Base-by-base conservation (phyloP, 1,140 invertebrate species). In the Zaprionus gabonicus region DNA sequence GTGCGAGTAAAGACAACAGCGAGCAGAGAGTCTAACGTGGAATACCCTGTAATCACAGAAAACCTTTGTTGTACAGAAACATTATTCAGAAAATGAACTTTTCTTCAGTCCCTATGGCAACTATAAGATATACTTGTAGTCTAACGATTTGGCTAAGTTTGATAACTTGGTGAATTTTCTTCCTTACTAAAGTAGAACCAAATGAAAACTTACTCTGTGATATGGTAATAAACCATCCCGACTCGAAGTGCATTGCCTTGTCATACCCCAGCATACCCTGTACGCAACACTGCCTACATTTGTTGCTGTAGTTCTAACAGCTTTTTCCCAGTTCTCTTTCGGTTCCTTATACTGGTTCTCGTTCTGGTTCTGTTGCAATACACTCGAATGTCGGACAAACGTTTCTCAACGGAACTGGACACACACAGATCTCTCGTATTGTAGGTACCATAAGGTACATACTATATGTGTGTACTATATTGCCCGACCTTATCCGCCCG, bases 361-460 rank as follows among this genome's bases (percentile, higher is more conserved):
- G 36, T 64, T 64, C 36, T 27, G 36, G 58, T 78, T 81, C 75
- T 80, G 70, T 53, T 81, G 72, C 81, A 60, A 84, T 78, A 77
- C 62, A 27, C 12, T 63, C n/a, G 76, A 72, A 59, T 73, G 63
- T 80, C 60, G 78, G 10, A 72, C 62, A 70, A 65, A 65, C 59
- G 65, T 90, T 84, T 63, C 81, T 62, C 57, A 90, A 88, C 74
- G 78, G 71, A 41, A 81, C 85, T 68, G 74, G 71, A 71, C 70
- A 80, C 56, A 69, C 60, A 66, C 15, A 65, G 27, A 15, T 17
- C n/a, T n/a, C 5, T 44, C 6, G 15, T 44, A 44, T 44, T n/a
- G 5, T 44, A 44, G 36, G 41, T 34, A 34, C 3, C 31, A 34
- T 44, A 31, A 31, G 28, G 28, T 7, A 44, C 41, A 1, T 44